These are phyloP conservation scores for Propithecus perrieri DNA, from an alignment of 2,797 vertebrate genomes.

Conservation along the genomic window DNA sequence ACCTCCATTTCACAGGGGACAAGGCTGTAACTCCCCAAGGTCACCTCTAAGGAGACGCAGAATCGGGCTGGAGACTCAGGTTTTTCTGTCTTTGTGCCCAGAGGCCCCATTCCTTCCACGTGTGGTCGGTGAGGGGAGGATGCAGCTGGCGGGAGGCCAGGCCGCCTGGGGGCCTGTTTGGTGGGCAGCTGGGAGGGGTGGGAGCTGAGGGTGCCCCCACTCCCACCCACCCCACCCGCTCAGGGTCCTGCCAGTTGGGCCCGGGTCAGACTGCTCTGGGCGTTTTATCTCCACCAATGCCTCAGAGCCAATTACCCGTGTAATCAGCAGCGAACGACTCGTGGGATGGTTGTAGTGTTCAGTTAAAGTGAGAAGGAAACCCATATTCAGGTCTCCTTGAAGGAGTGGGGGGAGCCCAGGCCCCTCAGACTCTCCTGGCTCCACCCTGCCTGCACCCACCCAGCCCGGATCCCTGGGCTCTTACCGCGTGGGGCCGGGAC, in stretches of 20 bases:
- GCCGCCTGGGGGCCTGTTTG: fast-evolving
- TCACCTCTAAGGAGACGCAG: not conserved
- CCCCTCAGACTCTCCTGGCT: not conserved
- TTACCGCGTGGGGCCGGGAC: not conserved
- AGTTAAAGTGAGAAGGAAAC: conserved; percentile 73
- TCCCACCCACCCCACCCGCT: not conserved
- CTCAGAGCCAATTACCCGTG: conserved; percentile 68
- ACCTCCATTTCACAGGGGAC: not conserved
- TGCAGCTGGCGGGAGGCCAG: not conserved
- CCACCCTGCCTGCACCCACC: not conserved
- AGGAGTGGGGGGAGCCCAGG: not conserved
- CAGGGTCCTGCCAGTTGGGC: not conserved
- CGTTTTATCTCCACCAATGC: conserved; percentile 6
- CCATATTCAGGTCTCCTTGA: conserved; percentile 36
- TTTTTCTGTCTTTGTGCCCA: not conserved
- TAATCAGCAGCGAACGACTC: conserved; percentile 69
- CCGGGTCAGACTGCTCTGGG: not conserved
- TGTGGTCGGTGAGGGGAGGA: not conserved
- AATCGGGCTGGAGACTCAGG: not conserved
- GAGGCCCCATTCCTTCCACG: not conserved
- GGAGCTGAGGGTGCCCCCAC: not conserved
- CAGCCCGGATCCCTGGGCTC: not conserved
- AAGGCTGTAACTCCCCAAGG: not conserved
- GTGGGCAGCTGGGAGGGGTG: too few species aligned
- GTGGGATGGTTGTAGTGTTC: conserved; percentile 63